Evolutionary conservation across 53 echinoderm and acorn worm species (phyloP).

Genomic region (Astropecten irregularis): DNA sequence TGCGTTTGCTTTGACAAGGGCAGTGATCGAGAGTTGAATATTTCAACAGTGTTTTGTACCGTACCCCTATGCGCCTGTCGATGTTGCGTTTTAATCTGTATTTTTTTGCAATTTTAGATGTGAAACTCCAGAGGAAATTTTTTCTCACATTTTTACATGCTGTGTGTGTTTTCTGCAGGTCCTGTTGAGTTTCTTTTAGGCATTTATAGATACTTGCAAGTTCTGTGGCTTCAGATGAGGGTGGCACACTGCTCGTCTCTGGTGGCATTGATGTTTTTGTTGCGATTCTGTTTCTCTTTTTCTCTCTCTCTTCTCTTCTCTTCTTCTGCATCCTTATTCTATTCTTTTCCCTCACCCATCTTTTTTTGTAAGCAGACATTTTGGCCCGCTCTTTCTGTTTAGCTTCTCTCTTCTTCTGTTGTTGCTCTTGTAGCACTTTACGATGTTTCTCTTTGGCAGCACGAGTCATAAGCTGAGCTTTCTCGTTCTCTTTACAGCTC

Average conservation of each 20-base stretch:
- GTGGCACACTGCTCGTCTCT: background rate
- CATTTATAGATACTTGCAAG: background rate
- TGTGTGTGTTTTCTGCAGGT: background rate
- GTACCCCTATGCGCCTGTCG: background rate
- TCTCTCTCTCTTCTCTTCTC: background rate
- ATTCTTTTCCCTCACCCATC: conserved; percentile 6
- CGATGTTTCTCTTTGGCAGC: too few species aligned
- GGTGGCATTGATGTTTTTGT: background rate
- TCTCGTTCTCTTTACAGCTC: background rate
- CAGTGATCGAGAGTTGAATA: background rate
- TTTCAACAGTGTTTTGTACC: conserved; percentile 22
- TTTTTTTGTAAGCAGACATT: conserved; percentile 7
- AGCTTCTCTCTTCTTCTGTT: background rate
- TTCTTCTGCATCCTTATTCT: conserved; percentile 15
- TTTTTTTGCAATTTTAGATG: background rate
- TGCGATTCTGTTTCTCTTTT: background rate
- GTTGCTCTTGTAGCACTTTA: conserved; percentile 22
- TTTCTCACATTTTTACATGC: background rate
- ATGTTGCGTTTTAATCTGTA: too few species aligned
- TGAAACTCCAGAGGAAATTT: conserved; percentile 8
- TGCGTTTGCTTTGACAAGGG: conserved; percentile 5
- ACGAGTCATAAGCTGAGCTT: background rate
- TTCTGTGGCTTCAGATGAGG: background rate
- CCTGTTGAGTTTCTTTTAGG: conserved; percentile 21
- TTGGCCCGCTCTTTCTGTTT: background rate